phyloP scores from a whole-genome alignment of 2,797 vertebrate genomes.

The Manis javanica region DNA sequence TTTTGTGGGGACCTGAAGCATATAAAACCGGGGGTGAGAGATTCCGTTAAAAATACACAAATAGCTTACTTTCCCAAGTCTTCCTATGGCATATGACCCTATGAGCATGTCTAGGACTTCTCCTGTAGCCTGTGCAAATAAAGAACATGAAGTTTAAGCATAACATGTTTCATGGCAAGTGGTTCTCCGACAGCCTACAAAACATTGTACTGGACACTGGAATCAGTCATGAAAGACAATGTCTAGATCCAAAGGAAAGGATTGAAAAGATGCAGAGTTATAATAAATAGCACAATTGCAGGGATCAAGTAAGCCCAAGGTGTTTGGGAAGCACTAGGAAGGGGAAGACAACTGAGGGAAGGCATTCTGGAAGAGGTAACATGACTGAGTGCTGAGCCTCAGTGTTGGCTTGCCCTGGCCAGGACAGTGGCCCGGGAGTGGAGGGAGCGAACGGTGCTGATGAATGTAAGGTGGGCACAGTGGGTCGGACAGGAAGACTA shows the following conservation, averaged over 20 bases:
- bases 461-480: not conserved
- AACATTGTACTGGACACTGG: not conserved
- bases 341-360: not conserved
- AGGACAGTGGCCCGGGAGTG: not conserved
- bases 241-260: not conserved
- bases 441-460: not conserved
- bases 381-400: not conserved
- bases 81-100: not conserved
- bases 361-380: not conserved
- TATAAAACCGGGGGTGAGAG: not conserved
- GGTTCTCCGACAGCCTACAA: not conserved
- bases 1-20: not conserved
- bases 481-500: fast-evolving
- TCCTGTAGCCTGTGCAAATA: not conserved
- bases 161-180: not conserved
- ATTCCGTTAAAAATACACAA: not conserved
- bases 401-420: not conserved
- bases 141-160: not conserved
- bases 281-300: not conserved
- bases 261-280: not conserved
- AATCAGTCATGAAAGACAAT: not conserved
- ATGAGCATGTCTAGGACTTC: not conserved
- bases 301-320: not conserved
- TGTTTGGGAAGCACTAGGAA: not conserved
- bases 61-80: not conserved